Evolutionary conservation across 2,113 vertebrate genomes (phyloP).

Genomic region (Cygnus atratus): DNA sequence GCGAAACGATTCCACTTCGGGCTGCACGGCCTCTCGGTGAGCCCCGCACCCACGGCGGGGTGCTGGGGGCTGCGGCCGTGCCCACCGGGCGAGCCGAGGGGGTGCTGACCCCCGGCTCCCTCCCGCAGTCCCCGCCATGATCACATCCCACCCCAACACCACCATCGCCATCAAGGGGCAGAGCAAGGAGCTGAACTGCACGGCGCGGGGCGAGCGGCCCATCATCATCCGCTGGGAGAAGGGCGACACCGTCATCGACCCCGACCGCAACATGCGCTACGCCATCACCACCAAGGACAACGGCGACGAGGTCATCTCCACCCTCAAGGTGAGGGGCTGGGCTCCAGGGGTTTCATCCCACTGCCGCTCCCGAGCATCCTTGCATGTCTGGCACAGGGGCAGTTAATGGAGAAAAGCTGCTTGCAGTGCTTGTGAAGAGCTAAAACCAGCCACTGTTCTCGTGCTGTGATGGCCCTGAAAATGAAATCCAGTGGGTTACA

Average conservation of each 20-base stretch:
- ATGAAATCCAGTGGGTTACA: not conserved
- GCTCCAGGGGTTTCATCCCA: too few species aligned
- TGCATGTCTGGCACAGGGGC: not conserved
- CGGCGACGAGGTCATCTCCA: constrained; percentile 94
- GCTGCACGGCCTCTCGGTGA: not conserved
- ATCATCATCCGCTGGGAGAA: constrained; percentile 99
- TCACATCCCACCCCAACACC: constrained; percentile 98
- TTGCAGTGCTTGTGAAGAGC: not conserved
- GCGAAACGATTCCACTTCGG: not conserved
- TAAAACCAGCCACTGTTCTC: fast-evolving
- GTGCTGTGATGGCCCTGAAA: not conserved
- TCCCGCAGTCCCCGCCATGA: constrained; percentile 91
- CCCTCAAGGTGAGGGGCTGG: constrained; percentile 84
- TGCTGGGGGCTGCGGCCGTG: not conserved
- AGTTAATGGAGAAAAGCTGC: not conserved
- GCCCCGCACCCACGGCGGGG: fast-evolving
- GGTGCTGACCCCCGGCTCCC: not conserved
- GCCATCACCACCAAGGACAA: constrained; percentile 95
- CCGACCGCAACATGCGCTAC: constrained; percentile 92
- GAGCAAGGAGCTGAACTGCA: constrained; percentile 96
- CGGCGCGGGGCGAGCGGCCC: constrained; percentile 92
- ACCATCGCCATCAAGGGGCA: constrained; percentile 98
- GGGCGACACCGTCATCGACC: constrained; percentile 96
- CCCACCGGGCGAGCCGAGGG: not conserved
- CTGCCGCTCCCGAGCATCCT: too few species aligned